Conservation (phyloP, 2,888 invertebrate species). For the Leptinotarsa rubiginosa region DNA sequence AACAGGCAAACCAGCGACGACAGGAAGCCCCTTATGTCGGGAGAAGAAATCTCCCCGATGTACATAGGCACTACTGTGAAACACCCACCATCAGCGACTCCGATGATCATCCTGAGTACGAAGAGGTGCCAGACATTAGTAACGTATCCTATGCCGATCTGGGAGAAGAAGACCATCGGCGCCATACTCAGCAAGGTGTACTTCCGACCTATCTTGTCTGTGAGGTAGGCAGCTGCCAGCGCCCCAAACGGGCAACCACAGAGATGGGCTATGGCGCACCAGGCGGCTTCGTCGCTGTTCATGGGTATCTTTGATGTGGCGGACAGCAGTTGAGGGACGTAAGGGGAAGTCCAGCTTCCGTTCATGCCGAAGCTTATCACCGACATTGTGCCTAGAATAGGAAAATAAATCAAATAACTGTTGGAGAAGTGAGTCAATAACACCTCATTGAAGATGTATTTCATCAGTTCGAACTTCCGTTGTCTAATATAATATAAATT, state of each 20-base stretch:
- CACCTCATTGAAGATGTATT: no score
- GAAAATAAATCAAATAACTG: background rate
- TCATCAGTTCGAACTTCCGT: no score
- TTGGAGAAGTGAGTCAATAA: no score
- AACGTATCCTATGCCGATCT: conserved; percentile 18
- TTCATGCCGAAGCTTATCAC: conserved; percentile 63
- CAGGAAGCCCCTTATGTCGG: conserved; percentile 71
- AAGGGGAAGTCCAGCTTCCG: conserved; percentile 74
- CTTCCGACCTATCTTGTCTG: conserved; percentile 78
- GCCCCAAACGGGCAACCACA: conserved; percentile 75
- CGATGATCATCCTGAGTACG: conserved; percentile 68
- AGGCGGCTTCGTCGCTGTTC: conserved; percentile 69
- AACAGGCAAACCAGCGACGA: conserved; percentile 73
- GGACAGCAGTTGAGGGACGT: conserved; percentile 69
- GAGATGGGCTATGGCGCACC: conserved; percentile 75
- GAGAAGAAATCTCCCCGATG: conserved; percentile 73
- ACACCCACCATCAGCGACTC: conserved; percentile 68
- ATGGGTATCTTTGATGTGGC: conserved; percentile 58
- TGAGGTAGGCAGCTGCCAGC: conserved; percentile 72
- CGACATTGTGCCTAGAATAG: conserved; percentile 44
- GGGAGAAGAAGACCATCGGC: conserved; percentile 12
- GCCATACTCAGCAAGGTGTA: conserved; percentile 68
- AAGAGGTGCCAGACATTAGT: conserved; percentile 23
- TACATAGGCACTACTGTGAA: conserved; percentile 70
- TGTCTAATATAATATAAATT: no score